These are phyloP conservation scores for Plestiodon gilberti DNA, from an alignment of 2,113 vertebrate species.

Conservation along the genomic window DNA sequence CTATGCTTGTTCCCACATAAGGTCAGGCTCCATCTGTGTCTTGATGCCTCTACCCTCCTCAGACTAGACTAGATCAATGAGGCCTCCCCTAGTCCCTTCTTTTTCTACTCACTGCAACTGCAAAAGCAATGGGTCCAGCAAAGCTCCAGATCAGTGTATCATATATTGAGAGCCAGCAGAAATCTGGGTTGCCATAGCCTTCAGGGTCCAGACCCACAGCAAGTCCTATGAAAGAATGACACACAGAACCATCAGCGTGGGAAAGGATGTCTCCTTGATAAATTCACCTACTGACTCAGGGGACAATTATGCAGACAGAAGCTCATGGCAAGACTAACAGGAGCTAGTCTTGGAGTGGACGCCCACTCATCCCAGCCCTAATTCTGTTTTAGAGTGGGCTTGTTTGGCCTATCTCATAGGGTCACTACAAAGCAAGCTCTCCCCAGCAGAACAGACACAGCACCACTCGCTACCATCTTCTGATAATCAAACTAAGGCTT, in stretches of 20 bases:
- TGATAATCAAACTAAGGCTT: neutral
- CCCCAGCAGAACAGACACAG: neutral
- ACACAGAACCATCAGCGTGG: neutral
- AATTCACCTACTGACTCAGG: neutral
- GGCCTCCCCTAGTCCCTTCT: neutral
- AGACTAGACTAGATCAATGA: neutral
- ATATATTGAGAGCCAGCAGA: constrained; percentile 94
- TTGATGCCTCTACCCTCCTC: neutral
- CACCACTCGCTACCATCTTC: neutral
- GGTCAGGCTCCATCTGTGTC: neutral
- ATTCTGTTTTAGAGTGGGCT: neutral
- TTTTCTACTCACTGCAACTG: constrained; percentile 81
- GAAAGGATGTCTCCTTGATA: neutral
- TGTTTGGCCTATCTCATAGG: neutral
- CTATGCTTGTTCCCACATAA: neutral
- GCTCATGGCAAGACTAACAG: neutral
- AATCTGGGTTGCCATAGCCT: constrained; percentile 94
- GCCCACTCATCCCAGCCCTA: neutral
- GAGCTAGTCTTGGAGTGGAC: too few relatives aligned
- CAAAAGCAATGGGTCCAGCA: constrained; percentile 85
- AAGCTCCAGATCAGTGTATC: constrained; percentile 95
- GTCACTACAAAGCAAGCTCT: neutral
- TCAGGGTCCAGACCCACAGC: constrained; percentile 93
- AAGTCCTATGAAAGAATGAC: constrained; percentile 75
- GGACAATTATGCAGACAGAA: neutral